Conservation (phyloP, 1,140 invertebrate genomes). For the Drosophila saltans region DNA sequence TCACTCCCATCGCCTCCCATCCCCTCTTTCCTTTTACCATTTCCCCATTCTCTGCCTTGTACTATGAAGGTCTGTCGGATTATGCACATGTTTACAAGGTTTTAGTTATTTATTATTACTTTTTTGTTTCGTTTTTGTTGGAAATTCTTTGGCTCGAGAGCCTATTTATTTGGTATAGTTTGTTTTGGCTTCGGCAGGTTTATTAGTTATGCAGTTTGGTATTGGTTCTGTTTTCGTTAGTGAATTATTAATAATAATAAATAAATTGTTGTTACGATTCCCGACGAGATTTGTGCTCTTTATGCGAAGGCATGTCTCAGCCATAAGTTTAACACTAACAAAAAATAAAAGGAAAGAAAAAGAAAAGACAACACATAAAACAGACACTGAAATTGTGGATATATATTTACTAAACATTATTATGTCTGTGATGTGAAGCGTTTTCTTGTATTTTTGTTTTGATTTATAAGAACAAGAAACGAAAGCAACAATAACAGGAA, state of each 20-base stretch:
- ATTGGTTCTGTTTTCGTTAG: conserved; percentile 24
- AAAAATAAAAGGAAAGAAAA: not conserved
- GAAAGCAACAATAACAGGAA: too few relatives aligned
- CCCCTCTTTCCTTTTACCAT: too few relatives aligned
- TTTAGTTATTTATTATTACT: conserved; percentile 72
- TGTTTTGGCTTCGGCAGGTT: conserved; percentile 62
- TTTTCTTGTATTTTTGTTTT: not conserved
- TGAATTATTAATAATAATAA: conserved; percentile 80
- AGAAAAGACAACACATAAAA: not conserved
- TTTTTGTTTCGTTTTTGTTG: conserved; percentile 34
- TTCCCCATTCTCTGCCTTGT: conserved; percentile 21
- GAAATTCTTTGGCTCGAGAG: not conserved
- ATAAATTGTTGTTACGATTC: conserved; percentile 34
- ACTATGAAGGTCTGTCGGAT: conserved; percentile 50
- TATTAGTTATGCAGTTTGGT: conserved; percentile 75
- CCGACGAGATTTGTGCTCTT: not conserved
- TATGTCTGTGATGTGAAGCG: not conserved
- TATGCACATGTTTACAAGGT: conserved; percentile 79
- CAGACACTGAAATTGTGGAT: not conserved
- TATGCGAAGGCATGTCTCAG: conserved; percentile 2
- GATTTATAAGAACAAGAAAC: too few relatives aligned
- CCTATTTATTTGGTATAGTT: conserved; percentile 13
- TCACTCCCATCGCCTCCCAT: conserved; percentile 10
- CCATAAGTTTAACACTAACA: conserved; percentile 7
- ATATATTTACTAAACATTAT: not conserved